phyloP scores from a whole-genome alignment of 2,797 vertebrate species.

The Natrix natrix region DNA sequence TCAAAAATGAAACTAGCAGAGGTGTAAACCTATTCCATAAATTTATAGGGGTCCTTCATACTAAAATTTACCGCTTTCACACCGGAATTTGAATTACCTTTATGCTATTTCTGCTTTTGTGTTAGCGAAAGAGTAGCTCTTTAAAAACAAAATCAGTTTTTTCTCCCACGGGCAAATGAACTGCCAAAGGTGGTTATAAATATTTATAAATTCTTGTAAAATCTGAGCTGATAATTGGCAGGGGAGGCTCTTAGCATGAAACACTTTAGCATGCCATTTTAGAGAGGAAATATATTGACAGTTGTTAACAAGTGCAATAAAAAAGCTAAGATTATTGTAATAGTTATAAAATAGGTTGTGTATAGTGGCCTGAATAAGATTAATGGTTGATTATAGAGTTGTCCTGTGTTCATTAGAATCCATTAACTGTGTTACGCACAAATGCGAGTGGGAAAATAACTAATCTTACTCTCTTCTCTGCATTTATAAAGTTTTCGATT shows the following conservation, averaged over 20 bases:
- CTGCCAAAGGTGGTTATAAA: conserved; percentile 39
- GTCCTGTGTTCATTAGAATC: neutral
- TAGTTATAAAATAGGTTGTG: neutral
- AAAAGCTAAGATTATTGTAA: neutral
- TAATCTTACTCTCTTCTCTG: neutral
- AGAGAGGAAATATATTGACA: conserved; percentile 22
- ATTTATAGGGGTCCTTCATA: neutral
- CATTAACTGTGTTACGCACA: neutral
- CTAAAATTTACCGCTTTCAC: neutral
- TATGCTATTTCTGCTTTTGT: neutral
- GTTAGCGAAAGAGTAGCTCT: neutral
- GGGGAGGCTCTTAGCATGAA: conserved; percentile 27
- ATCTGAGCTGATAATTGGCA: conserved; percentile 38
- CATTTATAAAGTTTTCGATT: neutral
- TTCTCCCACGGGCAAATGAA: conserved; percentile 1
- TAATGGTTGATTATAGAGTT: neutral
- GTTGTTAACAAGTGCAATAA: conserved; percentile 17
- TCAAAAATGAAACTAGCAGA: neutral
- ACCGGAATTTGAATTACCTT: neutral
- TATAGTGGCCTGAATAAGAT: neutral
- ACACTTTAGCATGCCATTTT: conserved; percentile 30
- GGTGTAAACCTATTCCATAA: neutral
- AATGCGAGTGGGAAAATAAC: neutral
- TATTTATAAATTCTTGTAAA: conserved; percentile 43
- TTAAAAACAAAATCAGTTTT: conserved; percentile 26